Conservation (phyloP, 2,888 invertebrate genomes). For the Lasioglossum morio region DNA sequence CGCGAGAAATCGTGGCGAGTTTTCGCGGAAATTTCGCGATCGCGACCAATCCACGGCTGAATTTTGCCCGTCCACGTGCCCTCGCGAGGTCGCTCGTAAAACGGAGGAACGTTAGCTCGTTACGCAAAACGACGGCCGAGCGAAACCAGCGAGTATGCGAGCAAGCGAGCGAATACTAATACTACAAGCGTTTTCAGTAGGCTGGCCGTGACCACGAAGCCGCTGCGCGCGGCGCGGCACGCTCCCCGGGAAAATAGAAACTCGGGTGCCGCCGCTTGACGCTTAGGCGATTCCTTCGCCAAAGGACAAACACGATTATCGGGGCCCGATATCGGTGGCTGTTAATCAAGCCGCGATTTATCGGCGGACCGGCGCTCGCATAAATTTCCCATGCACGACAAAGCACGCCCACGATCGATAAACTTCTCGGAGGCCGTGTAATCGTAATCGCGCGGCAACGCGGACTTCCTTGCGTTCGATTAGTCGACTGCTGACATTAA, state of each 20-base stretch:
- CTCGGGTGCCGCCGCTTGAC: constrained; percentile 17
- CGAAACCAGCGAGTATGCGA: constrained; percentile 25
- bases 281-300: constrained; percentile 29
- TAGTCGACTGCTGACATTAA: neutral
- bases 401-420: constrained; percentile 22
- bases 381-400: constrained; percentile 30
- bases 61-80: constrained; percentile 45
- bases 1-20: neutral
- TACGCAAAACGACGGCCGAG: constrained; percentile 54
- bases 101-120: constrained; percentile 44
- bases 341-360: constrained; percentile 41
- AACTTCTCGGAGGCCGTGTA: constrained; percentile 4
- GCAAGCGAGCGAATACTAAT: constrained; percentile 48
- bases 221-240: neutral
- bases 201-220: constrained; percentile 61
- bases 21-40: constrained; percentile 29
- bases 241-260: constrained; percentile 53
- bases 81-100: constrained; percentile 42
- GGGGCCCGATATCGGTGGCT: constrained; percentile 30
- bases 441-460: constrained; percentile 12
- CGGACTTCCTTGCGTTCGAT: constrained; percentile 6
- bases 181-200: constrained; percentile 48
- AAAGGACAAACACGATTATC: constrained; percentile 58
- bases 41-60: constrained; percentile 27
- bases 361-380: constrained; percentile 10